Percentiles rank a stretch among this genome's conserved stretches.
phyloP scores from a whole-genome alignment of 2,113 vertebrate genomes.

The Crotalus horridus region DNA sequence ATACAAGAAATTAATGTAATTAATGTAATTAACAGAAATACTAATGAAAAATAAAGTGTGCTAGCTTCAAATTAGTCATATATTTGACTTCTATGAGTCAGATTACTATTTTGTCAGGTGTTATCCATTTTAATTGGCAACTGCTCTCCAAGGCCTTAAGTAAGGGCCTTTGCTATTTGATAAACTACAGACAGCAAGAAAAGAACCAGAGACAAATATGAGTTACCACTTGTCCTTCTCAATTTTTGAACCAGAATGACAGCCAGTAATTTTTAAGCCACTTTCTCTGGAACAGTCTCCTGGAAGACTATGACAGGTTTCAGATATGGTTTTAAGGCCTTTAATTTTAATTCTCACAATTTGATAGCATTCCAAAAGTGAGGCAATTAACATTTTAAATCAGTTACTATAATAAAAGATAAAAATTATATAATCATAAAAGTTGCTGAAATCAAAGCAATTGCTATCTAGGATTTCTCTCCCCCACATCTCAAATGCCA shows the following conservation, averaged over 20 bases:
- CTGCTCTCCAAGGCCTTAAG: background rate
- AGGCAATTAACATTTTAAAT: constrained; percentile 21
- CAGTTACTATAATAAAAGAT: background rate
- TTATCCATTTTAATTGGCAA: background rate
- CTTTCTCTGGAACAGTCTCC: constrained; percentile 18
- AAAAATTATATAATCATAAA: constrained; percentile 14
- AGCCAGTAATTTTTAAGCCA: constrained; percentile 11
- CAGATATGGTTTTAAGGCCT: background rate
- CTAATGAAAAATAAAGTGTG: background rate
- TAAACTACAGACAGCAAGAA: background rate
- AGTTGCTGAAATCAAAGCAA: background rate
- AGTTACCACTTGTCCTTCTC: background rate
- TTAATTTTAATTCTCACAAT: constrained; percentile 21
- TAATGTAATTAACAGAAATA: background rate
- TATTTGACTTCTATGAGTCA: background rate
- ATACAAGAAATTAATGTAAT: background rate
- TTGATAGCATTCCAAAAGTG: constrained; percentile 3
- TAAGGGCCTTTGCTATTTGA: background rate
- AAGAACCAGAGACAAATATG: background rate
- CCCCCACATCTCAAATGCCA: background rate
- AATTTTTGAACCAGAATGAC: background rate
- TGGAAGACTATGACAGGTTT: background rate
- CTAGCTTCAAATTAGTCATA: background rate
- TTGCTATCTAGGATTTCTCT: background rate
- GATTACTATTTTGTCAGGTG: background rate